Conservation (phyloP, 2,113 vertebrate species). For the Furnarius figulus region DNA sequence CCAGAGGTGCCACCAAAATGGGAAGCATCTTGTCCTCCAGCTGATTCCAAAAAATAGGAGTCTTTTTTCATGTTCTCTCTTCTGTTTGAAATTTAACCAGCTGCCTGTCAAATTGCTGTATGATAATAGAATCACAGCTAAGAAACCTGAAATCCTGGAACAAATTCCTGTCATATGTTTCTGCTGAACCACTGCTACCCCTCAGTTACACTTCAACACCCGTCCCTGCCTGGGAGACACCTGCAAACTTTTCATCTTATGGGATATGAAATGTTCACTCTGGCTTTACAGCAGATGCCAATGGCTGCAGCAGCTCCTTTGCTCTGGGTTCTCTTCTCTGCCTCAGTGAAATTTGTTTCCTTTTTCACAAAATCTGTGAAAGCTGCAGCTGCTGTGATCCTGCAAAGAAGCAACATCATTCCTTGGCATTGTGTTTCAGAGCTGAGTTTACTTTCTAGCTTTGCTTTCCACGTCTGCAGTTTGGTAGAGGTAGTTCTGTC, state of each 20-base stretch:
- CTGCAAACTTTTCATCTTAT: not conserved
- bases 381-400: conserved; percentile 10
- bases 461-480: not conserved
- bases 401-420: not conserved
- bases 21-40: not conserved
- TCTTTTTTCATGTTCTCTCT: not conserved
- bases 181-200: not conserved
- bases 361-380: not conserved
- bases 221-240: not conserved
- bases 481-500: not conserved
- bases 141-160: conserved; percentile 32
- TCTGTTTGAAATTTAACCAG: not conserved
- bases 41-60: not conserved
- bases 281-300: conserved; percentile 40
- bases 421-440: not conserved
- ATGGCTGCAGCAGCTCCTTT: conserved; percentile 8
- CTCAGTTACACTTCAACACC: not conserved
- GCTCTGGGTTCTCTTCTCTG: not conserved
- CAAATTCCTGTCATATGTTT: conserved; percentile 1
- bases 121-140: conserved; percentile 3
- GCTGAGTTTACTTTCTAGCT: not conserved
- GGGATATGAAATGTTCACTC: conserved; percentile 31
- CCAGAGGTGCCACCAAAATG: not conserved
- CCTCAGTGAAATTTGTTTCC: not conserved
- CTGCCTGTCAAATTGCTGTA: conserved; percentile 14